These are phyloP conservation scores for Mya arenaria DNA, from an alignment of 1,140 invertebrate genomes.

Conservation along the genomic window DNA sequence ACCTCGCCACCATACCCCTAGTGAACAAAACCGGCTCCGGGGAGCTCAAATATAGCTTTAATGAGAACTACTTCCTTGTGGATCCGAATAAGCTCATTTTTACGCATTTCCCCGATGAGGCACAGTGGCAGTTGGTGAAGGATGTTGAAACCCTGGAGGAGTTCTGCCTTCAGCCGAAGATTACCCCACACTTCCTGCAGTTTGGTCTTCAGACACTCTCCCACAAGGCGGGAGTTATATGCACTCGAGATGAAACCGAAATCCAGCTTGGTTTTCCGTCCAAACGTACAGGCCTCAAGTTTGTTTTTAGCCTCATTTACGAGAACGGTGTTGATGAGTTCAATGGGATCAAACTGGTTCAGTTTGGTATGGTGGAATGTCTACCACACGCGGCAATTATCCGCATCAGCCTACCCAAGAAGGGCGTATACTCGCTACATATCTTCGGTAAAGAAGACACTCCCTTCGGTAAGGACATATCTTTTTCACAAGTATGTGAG, in stretches of 20 bases:
- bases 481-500: conserved; percentile 81
- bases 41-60: conserved; percentile 68
- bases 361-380: conserved; percentile 79
- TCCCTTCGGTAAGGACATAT: conserved; percentile 76
- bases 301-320: conserved; percentile 78
- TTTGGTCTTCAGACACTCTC: conserved; percentile 79
- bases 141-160: conserved; percentile 63
- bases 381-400: conserved; percentile 73
- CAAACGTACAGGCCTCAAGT: conserved; percentile 71
- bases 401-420: conserved; percentile 76
- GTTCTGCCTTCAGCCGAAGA: conserved; percentile 79
- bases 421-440: conserved; percentile 77
- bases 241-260: conserved; percentile 71
- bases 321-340: conserved; percentile 76
- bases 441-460: conserved; percentile 80
- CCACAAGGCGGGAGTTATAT: conserved; percentile 76
- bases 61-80: conserved; percentile 81
- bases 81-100: conserved; percentile 83
- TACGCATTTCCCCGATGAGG: conserved; percentile 82
- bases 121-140: conserved; percentile 68
- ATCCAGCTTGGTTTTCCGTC: conserved; percentile 72
- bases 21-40: conserved; percentile 49
- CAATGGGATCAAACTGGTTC: conserved; percentile 75
- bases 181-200: conserved; percentile 80
- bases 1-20: conserved; percentile 51